A percentile compares a stretch with the other conserved stretches of the same genome.
These are phyloP conservation scores for Spodoptera littoralis DNA, from an alignment of 2,888 invertebrate species.

Conservation along the genomic window DNA sequence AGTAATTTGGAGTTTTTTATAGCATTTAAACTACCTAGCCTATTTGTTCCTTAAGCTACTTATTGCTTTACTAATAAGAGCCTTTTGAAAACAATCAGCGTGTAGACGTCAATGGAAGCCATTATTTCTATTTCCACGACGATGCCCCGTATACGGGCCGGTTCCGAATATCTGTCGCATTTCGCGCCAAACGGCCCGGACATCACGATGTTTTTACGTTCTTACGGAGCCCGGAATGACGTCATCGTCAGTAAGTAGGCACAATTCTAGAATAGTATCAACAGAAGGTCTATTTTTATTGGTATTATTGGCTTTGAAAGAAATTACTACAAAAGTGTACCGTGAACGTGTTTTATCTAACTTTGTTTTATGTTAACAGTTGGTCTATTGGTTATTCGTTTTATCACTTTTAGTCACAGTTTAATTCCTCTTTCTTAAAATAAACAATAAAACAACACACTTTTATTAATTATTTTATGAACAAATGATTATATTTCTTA, in stretches of 20 bases:
- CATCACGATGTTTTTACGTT: conserved; percentile 62
- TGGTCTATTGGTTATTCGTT: no score
- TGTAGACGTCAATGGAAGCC: conserved; percentile 39
- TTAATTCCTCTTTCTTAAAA: no score
- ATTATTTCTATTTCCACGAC: conserved; percentile 53
- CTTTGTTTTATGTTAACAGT: no score
- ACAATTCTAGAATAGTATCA: not conserved
- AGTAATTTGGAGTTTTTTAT: no score
- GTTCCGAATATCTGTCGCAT: conserved; percentile 58
- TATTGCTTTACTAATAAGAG: conserved; percentile 19
- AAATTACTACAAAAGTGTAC: no score
- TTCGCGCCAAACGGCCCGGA: conserved; percentile 62
- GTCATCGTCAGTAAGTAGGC: conserved; percentile 19
- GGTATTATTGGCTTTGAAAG: not conserved
- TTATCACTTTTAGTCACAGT: no score
- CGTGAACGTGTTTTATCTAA: no score
- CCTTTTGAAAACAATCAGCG: conserved; percentile 21
- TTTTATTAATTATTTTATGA: no score
- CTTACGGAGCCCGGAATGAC: conserved; percentile 43
- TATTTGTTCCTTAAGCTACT: conserved; percentile 2
- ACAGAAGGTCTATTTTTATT: conserved; percentile 19
- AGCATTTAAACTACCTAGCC: no score
- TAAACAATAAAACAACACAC: no score
- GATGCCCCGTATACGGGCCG: conserved; percentile 39
- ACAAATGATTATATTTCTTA: no score